Evolutionary conservation across 2,797 vertebrate species (phyloP), one percentile per base, ranked within the genome.

Genomic region (Channallabes apus): DNA sequence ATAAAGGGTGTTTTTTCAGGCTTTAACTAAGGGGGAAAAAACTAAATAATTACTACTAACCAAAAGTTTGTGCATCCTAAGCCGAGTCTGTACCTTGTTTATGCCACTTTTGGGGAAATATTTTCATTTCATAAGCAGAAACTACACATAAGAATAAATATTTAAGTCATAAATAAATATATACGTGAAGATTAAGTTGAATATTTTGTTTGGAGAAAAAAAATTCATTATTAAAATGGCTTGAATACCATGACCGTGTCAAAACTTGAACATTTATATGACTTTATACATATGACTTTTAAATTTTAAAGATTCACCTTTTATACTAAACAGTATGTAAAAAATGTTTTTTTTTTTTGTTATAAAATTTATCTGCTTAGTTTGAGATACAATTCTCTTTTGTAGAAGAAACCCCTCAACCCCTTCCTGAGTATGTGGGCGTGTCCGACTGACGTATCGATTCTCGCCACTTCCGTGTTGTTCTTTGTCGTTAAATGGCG

Each of bases 401-500:
- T 14, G 27, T 15, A n/a, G n/a, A n/a, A n/a, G n/a, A n/a, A n/a
- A n/a, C n/a, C n/a, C 32, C 6, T n/a, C 7, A n/a, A 51, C 22
- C 22, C 17, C 59, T 79, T 35, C 14, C 77, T 27, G 77, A 64
- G 15, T 3, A 67, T 54, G 79, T 81, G 62, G 62, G 79, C 62
- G 79, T 67, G 41, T 5, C 41, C 15, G 2, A 54, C 38, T 80
- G 78, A 80, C 61, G 78, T 51, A 12, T 1, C 4, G 17, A 18
- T 54, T 32, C 7, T 27, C 41, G 27, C 27, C 46, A 91, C 90
- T 92, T 91, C 89, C 90, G 87, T 88, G 86, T 91, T 91, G 90
- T 84, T 88, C 68, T 89, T 88, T 86, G 93, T 94, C 91, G 91
- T 77, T 92, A 90, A 82, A 95, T 96, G 95, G 95, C 94, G 92